These are phyloP conservation scores for Periparus ater DNA, from an alignment of 2,797 vertebrate species.

Conservation along the genomic window DNA sequence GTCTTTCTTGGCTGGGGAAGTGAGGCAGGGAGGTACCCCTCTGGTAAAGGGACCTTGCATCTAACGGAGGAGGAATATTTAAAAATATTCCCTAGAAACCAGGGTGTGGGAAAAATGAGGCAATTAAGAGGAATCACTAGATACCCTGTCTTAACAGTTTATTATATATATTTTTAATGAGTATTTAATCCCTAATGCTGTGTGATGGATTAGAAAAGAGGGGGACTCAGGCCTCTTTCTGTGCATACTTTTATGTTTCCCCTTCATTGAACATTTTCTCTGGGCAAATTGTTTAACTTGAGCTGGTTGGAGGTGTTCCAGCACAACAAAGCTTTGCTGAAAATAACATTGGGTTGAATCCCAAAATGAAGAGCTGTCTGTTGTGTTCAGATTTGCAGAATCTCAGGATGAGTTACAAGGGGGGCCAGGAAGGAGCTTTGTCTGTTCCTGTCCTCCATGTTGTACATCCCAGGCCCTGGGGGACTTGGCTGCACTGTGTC, in stretches of 20 bases:
- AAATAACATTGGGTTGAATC: not conserved
- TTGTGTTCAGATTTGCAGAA: not conserved
- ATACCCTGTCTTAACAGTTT: conserved; percentile 8
- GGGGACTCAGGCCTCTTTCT: conserved; percentile 20
- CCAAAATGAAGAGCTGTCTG: not conserved
- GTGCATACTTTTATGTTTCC: conserved; percentile 42
- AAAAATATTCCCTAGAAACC: not conserved
- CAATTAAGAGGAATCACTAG: conserved; percentile 43
- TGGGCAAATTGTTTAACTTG: conserved; percentile 43
- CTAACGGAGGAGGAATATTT: not conserved
- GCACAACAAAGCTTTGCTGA: not conserved
- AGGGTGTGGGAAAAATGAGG: conserved; percentile 22
- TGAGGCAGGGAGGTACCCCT: not conserved
- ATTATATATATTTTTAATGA: conserved; percentile 42
- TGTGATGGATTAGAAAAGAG: conserved; percentile 50
- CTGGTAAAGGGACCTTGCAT: not conserved
- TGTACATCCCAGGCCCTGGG: not conserved
- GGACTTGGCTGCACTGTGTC: accelerated
- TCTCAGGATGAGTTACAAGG: not conserved
- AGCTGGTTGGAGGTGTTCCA: conserved; percentile 43
- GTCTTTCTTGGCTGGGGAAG: not conserved
- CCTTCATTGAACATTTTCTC: conserved; percentile 43
- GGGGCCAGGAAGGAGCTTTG: not conserved
- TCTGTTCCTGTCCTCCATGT: not conserved
- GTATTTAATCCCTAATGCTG: conserved; percentile 52